phyloP scores from a whole-genome alignment of 1,140 invertebrate species.

The Nephotettix cincticeps region DNA sequence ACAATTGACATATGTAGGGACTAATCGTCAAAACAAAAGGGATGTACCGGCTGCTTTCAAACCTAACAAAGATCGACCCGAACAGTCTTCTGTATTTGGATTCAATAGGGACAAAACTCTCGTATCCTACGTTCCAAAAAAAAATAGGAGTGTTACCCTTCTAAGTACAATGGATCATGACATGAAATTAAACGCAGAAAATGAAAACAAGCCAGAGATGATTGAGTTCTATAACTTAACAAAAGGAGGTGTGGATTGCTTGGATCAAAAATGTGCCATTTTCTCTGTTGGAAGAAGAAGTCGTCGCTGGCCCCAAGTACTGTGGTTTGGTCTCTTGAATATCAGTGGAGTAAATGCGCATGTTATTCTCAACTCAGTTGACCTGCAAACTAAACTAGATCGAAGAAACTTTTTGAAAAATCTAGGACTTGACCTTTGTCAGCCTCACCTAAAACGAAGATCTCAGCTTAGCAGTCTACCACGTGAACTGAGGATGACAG shows the following conservation, averaged over 20 bases:
- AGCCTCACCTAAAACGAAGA: neutral
- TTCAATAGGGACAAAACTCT: conserved; percentile 32
- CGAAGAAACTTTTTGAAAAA: neutral
- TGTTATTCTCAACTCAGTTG: neutral
- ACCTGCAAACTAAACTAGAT: too few species aligned
- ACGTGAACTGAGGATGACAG: neutral
- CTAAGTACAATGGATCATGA: conserved; percentile 44
- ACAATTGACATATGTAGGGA: conserved; percentile 47
- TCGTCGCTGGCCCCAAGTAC: conserved; percentile 33
- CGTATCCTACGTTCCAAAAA: conserved; percentile 34
- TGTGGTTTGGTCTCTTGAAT: neutral
- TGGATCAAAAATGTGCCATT: conserved; percentile 41
- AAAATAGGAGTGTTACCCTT: conserved; percentile 28
- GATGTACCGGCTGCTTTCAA: conserved; percentile 44
- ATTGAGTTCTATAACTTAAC: conserved; percentile 42
- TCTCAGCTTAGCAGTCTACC: neutral
- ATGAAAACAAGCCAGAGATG: conserved; percentile 39
- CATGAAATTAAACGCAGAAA: conserved; percentile 28
- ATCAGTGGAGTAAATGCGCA: neutral
- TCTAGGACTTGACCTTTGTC: neutral
- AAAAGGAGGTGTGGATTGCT: conserved; percentile 43
- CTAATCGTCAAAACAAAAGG: conserved; percentile 49
- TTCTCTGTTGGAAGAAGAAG: conserved; percentile 36
- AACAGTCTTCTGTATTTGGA: conserved; percentile 22
- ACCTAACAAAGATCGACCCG: conserved; percentile 19